Evolutionary conservation across 2,113 vertebrate genomes (phyloP), one percentile per base, ranked within the genome.

Genomic region (Struthio camelus): DNA sequence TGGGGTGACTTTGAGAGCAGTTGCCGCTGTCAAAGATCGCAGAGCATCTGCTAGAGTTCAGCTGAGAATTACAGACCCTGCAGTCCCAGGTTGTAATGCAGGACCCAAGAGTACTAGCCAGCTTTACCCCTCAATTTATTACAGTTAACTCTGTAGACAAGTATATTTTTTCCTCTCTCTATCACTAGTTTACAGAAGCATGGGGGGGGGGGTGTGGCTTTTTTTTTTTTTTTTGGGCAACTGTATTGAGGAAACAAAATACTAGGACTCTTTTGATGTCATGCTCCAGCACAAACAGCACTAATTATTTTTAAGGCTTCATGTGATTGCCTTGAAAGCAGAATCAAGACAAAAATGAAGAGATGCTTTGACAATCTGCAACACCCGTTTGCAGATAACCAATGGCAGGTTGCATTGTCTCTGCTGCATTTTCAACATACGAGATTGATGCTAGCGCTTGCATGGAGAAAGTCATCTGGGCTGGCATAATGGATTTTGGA

Each of bases 371-470:
- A 46, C 27, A 61, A 46, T 12, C 76, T 85, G 78, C 66, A 69
- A 0, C 1, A 1, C 9, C 1, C 0, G 1, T 59, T 76, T 80
- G 46, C 19, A 16, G 25, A 12, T 54, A 8, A 25, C 62, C 32
- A 9, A 0, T 0, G 30, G 81, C 42, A 34, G 53, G 30, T 4
- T 89, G 48, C 14, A 0, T 32, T 76, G 36, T 77, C 50, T 42
- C 58, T 86, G 80, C 40, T 64, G 2, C 13, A 1, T 78, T 91
- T 77, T 73, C 66, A 36, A 2, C 1, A 1, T 30, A 25, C 42
- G 40, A 19, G 53, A 22, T 30, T 34, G 73, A 27, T 30, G 27
- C 36, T 27, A 40, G 51, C 42, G 54, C 34, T 42, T 58, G 25
- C 36, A 67, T 67, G 53, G 58, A 80, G 16, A 32, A 38, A 14